phyloP scores from a whole-genome alignment of 2,888 invertebrate species.

The Aspidiotus rigidus region DNA sequence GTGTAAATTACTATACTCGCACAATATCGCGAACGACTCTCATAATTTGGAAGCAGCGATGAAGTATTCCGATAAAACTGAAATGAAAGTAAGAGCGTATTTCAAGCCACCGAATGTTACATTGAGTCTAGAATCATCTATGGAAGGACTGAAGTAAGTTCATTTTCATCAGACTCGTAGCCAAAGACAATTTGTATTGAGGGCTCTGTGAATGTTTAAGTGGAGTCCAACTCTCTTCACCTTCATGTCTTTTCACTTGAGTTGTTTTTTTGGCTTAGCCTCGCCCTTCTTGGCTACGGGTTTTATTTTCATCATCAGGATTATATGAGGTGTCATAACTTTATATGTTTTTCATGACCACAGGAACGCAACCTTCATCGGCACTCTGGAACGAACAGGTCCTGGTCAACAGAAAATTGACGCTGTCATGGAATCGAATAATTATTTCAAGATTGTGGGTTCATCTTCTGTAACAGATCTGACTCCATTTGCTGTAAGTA shows the following conservation, averaged over 20 bases:
- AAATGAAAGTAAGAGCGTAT: slow-evolving; percentile 38
- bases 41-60: slow-evolving; percentile 38
- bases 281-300: too few relatives aligned
- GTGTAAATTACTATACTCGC: slow-evolving; percentile 39
- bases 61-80: slow-evolving; percentile 37
- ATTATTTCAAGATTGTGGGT: slow-evolving; percentile 33
- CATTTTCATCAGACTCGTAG: background rate
- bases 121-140: slow-evolving; percentile 38
- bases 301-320: too few relatives aligned
- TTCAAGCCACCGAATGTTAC: slow-evolving; percentile 36
- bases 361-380: slow-evolving; percentile 39
- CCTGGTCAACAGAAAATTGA: slow-evolving; percentile 38
- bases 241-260: background rate
- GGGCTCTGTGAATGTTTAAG: too few relatives aligned
- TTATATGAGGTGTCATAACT: too few relatives aligned
- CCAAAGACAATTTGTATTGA: background rate
- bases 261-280: background rate
- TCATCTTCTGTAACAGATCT: slow-evolving; percentile 34
- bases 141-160: slow-evolving; percentile 37
- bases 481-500: slow-evolving; percentile 35
- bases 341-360: too few relatives aligned
- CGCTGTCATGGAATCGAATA: slow-evolving; percentile 35
- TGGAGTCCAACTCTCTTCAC: background rate
- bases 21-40: slow-evolving; percentile 38
- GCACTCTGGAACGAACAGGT: slow-evolving; percentile 44